phyloP scores from a whole-genome alignment of 2,113 vertebrate species.

The Eurypyga helias region DNA sequence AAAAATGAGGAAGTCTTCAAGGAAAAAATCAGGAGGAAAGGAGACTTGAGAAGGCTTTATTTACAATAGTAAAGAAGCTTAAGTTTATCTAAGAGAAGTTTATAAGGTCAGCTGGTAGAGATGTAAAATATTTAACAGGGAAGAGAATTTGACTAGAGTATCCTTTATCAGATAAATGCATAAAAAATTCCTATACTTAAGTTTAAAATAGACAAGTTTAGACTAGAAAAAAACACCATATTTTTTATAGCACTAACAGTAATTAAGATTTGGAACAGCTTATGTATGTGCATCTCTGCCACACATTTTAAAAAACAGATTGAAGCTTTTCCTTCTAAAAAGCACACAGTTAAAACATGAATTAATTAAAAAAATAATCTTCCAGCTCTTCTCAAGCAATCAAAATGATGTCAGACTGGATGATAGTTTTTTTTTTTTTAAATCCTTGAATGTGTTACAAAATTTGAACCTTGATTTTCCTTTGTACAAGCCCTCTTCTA shows the following conservation, averaged over 20 bases:
- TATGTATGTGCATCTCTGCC: neutral
- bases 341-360: neutral
- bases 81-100: neutral
- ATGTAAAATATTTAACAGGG: neutral
- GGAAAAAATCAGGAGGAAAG: neutral
- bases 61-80: neutral
- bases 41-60: neutral
- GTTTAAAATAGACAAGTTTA: neutral
- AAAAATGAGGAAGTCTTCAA: neutral
- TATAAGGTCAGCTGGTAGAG: neutral
- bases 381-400: neutral
- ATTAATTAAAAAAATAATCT: neutral
- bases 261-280: constrained; percentile 24
- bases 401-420: neutral
- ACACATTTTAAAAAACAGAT: constrained; percentile 30
- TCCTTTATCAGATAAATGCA: neutral
- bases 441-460: neutral
- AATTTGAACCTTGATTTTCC: neutral
- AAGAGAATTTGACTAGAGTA: neutral
- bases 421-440: neutral
- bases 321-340: constrained; percentile 8
- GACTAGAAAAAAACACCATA: neutral
- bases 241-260: neutral
- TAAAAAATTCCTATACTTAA: neutral
- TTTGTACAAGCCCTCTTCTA: neutral